Evolutionary conservation across 1,140 invertebrate genomes (phyloP).

Genomic region (Ericerus pela): DNA sequence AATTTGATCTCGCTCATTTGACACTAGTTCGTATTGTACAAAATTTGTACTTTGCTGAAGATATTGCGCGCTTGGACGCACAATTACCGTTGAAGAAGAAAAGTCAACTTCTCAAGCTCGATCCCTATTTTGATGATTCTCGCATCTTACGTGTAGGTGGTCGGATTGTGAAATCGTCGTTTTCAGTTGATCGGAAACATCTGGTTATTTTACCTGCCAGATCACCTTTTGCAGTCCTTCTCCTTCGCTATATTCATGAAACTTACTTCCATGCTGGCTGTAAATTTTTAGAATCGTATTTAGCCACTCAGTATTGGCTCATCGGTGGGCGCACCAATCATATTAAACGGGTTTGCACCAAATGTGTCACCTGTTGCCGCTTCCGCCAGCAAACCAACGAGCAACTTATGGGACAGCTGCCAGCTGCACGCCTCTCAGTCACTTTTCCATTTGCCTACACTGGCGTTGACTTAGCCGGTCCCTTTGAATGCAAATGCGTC

Average conservation of each 20-base stretch:
- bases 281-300: slow-evolving; percentile 17
- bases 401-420: slow-evolving; percentile 28
- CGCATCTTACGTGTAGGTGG: slow-evolving; percentile 17
- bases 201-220: slow-evolving; percentile 17
- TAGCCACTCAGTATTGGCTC: slow-evolving; percentile 27
- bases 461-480: slow-evolving; percentile 32
- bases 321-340: slow-evolving; percentile 19
- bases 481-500: slow-evolving; percentile 24
- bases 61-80: background rate
- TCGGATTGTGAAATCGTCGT: slow-evolving; percentile 13
- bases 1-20: no score
- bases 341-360: slow-evolving; percentile 17
- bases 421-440: slow-evolving; percentile 22
- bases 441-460: slow-evolving; percentile 24
- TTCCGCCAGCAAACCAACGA: slow-evolving; percentile 2
- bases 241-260: slow-evolving; percentile 26
- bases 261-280: slow-evolving; percentile 25
- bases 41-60: background rate
- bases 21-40: background rate
- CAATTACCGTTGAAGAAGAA: background rate
- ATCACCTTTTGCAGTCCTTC: slow-evolving; percentile 25
- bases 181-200: slow-evolving; percentile 15
- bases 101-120: background rate
- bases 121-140: slow-evolving; percentile 16
- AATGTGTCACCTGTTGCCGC: slow-evolving; percentile 25